Percentiles rank a stretch among this genome's conserved stretches.
phyloP scores from a whole-genome alignment of 2,113 vertebrate species.

The Toxotes jaculatrix region DNA sequence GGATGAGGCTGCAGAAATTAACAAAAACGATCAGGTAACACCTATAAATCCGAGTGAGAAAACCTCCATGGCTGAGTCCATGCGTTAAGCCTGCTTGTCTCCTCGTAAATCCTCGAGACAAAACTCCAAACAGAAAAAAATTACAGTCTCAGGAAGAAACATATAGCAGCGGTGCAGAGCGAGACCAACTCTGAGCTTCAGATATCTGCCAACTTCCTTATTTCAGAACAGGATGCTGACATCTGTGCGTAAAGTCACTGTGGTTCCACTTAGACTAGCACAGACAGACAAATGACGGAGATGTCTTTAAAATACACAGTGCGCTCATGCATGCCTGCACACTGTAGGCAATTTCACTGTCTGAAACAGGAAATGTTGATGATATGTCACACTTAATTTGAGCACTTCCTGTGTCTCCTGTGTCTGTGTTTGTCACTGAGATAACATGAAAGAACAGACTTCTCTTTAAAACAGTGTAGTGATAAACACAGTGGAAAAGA shows the following conservation, averaged over 20 bases:
- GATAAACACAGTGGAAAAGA: neutral
- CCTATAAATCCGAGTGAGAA: conserved; percentile 57
- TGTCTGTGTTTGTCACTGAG: conserved; percentile 28
- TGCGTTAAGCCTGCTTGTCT: neutral
- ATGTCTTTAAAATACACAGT: conserved; percentile 29
- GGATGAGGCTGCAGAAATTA: conserved; percentile 48
- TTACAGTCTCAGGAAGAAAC: neutral
- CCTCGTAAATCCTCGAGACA: conserved; percentile 13
- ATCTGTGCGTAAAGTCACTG: conserved; percentile 44
- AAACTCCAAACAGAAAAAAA: conserved; percentile 20
- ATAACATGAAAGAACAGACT: neutral
- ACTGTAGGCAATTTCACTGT: neutral
- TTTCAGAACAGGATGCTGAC: conserved; percentile 90
- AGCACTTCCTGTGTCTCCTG: conserved; percentile 73
- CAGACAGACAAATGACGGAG: conserved; percentile 25
- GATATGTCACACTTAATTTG: conserved; percentile 26
- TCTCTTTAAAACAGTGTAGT: neutral
- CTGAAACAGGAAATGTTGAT: conserved; percentile 61
- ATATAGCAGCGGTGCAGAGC: conserved; percentile 18
- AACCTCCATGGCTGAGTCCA: conserved; percentile 69
- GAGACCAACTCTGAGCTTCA: conserved; percentile 21
- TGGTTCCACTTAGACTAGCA: conserved; percentile 51
- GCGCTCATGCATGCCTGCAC: neutral
- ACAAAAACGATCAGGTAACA: conserved; percentile 49
- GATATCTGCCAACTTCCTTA: conserved; percentile 81